Conservation (phyloP, 2,797 vertebrate species). For the Argyrosomus regius region DNA sequence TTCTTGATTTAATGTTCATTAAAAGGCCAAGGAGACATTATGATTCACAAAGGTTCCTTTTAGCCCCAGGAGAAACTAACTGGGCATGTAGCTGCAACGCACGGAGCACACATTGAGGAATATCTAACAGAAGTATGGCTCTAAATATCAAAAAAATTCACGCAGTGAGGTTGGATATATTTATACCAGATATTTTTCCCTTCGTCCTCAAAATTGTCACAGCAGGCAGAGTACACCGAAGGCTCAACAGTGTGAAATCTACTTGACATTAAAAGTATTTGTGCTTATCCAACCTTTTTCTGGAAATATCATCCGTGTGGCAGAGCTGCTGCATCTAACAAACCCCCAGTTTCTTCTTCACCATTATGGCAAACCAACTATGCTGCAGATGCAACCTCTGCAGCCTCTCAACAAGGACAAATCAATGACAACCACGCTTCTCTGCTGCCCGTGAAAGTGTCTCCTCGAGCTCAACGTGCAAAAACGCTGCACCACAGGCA, state of each 20-base stretch:
- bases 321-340: constrained; percentile 9
- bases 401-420: constrained; percentile 67
- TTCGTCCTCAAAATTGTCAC: not conserved
- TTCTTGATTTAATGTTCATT: constrained; percentile 2
- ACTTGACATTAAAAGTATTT: constrained; percentile 26
- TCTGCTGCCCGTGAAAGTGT: constrained; percentile 28
- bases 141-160: not conserved
- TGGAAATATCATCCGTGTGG: constrained; percentile 11
- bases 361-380: constrained; percentile 2
- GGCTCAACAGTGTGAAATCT: constrained; percentile 16
- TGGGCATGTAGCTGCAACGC: not conserved
- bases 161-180: too few species aligned
- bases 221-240: not conserved
- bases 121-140: not conserved
- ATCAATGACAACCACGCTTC: constrained; percentile 62
- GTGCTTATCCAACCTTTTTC: constrained; percentile 29
- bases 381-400: constrained; percentile 44
- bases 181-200: not conserved
- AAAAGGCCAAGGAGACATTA: constrained; percentile 43
- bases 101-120: not conserved
- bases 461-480: constrained; percentile 17
- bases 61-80: constrained; percentile 28
- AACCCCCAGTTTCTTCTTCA: constrained; percentile 5
- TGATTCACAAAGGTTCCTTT: constrained; percentile 30
- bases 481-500: constrained; percentile 10